Percentiles rank a stretch among this genome's conserved stretches.
phyloP scores from a whole-genome alignment of 2,888 invertebrate genomes.

The Brenthis daphne region DNA sequence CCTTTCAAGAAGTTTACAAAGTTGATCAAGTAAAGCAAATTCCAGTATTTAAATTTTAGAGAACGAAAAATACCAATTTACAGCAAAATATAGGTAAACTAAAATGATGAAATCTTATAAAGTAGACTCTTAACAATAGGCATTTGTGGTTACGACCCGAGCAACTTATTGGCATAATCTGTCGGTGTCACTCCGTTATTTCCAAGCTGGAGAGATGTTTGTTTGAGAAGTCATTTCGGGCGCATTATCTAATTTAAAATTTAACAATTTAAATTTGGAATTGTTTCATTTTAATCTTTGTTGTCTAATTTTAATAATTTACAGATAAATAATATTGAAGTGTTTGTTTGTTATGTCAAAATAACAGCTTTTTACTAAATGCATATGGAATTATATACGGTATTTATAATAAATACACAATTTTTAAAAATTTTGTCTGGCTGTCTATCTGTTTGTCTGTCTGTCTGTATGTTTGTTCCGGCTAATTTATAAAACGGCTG shows the following conservation, averaged over 20 bases:
- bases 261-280: slow-evolving; percentile 43
- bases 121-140: slow-evolving; percentile 36
- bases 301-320: no score
- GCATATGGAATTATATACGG: no score
- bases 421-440: no score
- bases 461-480: no score
- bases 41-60: slow-evolving; percentile 7
- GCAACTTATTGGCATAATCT: slow-evolving; percentile 73
- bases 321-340: no score
- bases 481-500: no score
- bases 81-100: slow-evolving; percentile 20
- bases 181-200: slow-evolving; percentile 75
- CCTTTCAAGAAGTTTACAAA: slow-evolving; percentile 8
- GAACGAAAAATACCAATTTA: slow-evolving; percentile 2
- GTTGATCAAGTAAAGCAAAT: slow-evolving; percentile 14
- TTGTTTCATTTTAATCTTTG: slow-evolving; percentile 31
- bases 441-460: no score
- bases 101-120: slow-evolving; percentile 36
- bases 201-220: slow-evolving; percentile 66
- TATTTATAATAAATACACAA: no score
- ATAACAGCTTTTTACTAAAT: no score
- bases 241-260: slow-evolving; percentile 56
- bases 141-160: slow-evolving; percentile 55
- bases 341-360: no score
- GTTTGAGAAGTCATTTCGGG: slow-evolving; percentile 68